Conservation (phyloP, 2,797 vertebrate species). For the Hyperoplus immaculatus region DNA sequence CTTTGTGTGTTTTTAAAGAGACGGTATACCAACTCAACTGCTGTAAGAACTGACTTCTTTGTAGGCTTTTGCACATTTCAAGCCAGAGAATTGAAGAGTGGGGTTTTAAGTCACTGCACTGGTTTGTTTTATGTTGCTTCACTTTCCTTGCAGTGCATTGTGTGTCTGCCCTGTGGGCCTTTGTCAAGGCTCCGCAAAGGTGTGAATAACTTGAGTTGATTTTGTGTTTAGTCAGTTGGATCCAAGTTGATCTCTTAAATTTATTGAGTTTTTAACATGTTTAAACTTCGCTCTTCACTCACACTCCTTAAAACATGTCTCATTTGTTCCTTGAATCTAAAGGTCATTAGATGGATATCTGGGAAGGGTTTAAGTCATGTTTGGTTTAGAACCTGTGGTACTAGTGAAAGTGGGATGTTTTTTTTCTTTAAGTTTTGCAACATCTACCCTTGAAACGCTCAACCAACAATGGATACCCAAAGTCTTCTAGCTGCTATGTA, state of each 20-base stretch:
- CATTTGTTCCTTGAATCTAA: conserved; percentile 15
- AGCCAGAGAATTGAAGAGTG: conserved; percentile 14
- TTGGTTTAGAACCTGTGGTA: conserved; percentile 61
- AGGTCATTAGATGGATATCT: conserved; percentile 14
- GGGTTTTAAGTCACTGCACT: conserved; percentile 34
- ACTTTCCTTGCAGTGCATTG: not conserved
- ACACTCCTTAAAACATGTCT: not conserved
- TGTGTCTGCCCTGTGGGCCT: not conserved
- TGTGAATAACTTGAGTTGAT: not conserved
- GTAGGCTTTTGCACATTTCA: conserved; percentile 31
- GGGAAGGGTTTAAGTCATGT: conserved; percentile 16
- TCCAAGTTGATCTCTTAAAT: conserved; percentile 3
- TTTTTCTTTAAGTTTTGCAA: conserved; percentile 33
- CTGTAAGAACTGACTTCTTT: conserved; percentile 47
- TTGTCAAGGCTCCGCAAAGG: conserved; percentile 18
- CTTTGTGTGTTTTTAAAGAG: conserved; percentile 52
- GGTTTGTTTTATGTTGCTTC: conserved; percentile 29
- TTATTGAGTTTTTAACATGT: conserved; percentile 8
- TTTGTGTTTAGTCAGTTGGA: conserved; percentile 16
- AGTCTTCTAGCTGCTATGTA: conserved; percentile 56
- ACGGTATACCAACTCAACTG: conserved; percentile 22
- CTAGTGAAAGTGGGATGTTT: conserved; percentile 13
- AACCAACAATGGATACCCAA: conserved; percentile 10
- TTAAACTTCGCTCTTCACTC: conserved; percentile 22
- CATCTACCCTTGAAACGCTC: conserved; percentile 15